Percentiles rank a stretch among this genome's conserved stretches.
Evolutionary conservation across 2,888 invertebrate genomes (phyloP).

Genomic region (Tenodera sinensis): DNA sequence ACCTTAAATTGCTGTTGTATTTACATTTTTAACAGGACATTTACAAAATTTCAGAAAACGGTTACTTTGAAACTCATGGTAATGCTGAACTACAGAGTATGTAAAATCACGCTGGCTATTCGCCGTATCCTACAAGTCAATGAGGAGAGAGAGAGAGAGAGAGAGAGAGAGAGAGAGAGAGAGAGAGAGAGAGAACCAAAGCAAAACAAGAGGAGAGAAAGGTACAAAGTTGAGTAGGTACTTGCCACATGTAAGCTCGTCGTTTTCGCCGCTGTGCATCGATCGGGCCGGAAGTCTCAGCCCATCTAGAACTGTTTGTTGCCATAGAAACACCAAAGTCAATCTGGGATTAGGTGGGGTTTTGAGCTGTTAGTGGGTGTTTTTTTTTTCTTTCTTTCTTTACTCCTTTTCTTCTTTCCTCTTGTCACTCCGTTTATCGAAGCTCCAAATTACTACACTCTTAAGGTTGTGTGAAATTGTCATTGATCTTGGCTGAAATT

Average conservation of each 20-base stretch:
- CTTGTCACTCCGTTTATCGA: background rate
- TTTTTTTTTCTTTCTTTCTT: constrained; percentile 5
- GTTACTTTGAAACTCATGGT: too few species aligned
- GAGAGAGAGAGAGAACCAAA: too few species aligned
- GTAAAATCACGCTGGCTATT: too few species aligned
- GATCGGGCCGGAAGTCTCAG: constrained; percentile 10
- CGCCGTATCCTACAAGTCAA: too few species aligned
- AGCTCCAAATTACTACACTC: background rate
- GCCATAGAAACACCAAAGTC: constrained; percentile 16
- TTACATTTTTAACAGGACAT: too few species aligned
- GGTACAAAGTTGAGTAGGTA: background rate
- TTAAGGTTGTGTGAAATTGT: background rate
- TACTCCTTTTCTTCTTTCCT: background rate
- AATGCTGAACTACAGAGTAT: too few species aligned
- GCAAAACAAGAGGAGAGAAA: too few species aligned
- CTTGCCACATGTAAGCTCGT: background rate
- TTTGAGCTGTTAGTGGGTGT: constrained; percentile 5
- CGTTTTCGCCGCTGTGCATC: background rate
- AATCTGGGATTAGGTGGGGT: constrained; percentile 17
- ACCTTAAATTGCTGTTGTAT: too few species aligned
- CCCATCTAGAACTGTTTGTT: constrained; percentile 14
- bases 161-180: too few species aligned
- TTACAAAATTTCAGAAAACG: too few species aligned
- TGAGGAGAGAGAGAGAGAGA: too few species aligned
- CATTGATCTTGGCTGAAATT: background rate